phyloP scores from a whole-genome alignment of 1,140 invertebrate species.

The Drosophila melanica region DNA sequence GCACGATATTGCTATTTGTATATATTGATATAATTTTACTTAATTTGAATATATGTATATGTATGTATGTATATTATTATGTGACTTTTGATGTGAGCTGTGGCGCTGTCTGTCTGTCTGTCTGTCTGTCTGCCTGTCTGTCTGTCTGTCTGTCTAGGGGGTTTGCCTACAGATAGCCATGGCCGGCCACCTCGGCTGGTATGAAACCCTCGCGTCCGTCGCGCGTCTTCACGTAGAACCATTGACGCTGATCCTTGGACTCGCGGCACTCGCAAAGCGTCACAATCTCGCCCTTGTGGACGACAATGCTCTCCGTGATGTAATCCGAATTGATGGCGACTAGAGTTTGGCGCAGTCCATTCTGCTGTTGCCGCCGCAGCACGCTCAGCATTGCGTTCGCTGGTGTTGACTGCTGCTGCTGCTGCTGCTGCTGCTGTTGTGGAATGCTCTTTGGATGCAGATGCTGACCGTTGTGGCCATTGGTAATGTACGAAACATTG shows the following conservation, averaged over 20 bases:
- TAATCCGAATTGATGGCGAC: slow-evolving; percentile 89
- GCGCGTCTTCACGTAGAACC: slow-evolving; percentile 89
- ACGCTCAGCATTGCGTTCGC: slow-evolving; percentile 36
- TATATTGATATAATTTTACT: not conserved
- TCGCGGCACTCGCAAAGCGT: slow-evolving; percentile 86
- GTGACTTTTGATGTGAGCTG: not conserved
- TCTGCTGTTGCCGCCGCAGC: slow-evolving; percentile 57
- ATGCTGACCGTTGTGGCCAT: slow-evolving; percentile 81
- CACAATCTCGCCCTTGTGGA: slow-evolving; percentile 90
- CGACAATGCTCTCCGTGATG: slow-evolving; percentile 86
- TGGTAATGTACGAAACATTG: slow-evolving; percentile 75
- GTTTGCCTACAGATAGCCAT: slow-evolving; percentile 87
- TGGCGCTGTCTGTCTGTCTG: not conserved
- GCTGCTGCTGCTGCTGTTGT: slow-evolving; percentile 35
- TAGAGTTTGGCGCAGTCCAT: slow-evolving; percentile 86
- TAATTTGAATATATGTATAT: not conserved
- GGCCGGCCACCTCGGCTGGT: slow-evolving; percentile 89
- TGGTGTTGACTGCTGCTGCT: slow-evolving; percentile 26
- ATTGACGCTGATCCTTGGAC: slow-evolving; percentile 85
- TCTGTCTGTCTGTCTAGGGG: not conserved
- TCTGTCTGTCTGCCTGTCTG: not conserved
- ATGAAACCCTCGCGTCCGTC: slow-evolving; percentile 90
- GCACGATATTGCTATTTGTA: slow-evolving; percentile 27
- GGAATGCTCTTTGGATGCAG: slow-evolving; percentile 73
- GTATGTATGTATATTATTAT: not conserved